phyloP scores from a whole-genome alignment of 1,140 invertebrate genomes.

The Drosophila melanica region DNA sequence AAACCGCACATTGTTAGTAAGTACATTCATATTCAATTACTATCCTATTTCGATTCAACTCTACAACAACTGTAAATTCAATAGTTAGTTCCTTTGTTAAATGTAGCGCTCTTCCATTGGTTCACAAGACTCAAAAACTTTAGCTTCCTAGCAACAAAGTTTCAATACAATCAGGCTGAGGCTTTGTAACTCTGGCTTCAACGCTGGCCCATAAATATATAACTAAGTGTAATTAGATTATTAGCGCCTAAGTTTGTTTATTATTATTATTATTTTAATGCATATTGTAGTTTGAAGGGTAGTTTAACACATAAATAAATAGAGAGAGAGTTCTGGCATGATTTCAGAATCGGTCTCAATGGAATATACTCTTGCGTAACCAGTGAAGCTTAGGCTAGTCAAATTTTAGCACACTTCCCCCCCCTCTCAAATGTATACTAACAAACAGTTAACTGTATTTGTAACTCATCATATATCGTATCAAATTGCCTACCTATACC shows the following conservation, averaged over 20 bases:
- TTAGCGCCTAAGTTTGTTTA: constrained; percentile 28
- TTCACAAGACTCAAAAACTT: constrained; percentile 33
- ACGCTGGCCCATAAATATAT: neutral
- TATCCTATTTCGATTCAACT: constrained; percentile 8
- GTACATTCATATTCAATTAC: constrained; percentile 46
- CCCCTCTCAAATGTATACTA: constrained; percentile 12
- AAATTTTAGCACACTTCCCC: constrained; percentile 38
- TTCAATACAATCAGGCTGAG: constrained; percentile 39
- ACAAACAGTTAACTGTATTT: constrained; percentile 41
- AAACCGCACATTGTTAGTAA: constrained; percentile 64
- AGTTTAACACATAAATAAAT: neutral
- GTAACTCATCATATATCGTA: constrained; percentile 34
- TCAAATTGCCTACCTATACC: constrained; percentile 32
- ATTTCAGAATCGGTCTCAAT: constrained; percentile 12
- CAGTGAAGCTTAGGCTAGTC: constrained; percentile 67
- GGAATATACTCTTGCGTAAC: constrained; percentile 5
- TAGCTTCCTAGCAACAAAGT: constrained; percentile 42
- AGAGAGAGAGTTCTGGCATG: constrained; percentile 26
- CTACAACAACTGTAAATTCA: constrained; percentile 9
- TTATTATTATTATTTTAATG: neutral
- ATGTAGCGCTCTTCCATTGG: constrained; percentile 70
- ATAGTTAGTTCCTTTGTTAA: constrained; percentile 43
- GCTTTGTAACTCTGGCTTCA: constrained; percentile 19
- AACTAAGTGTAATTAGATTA: constrained; percentile 14
- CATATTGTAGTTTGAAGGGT: constrained; percentile 24